Base-by-base conservation (phyloP, 1,140 invertebrate genomes). In the Nasonia longicornis region DNA sequence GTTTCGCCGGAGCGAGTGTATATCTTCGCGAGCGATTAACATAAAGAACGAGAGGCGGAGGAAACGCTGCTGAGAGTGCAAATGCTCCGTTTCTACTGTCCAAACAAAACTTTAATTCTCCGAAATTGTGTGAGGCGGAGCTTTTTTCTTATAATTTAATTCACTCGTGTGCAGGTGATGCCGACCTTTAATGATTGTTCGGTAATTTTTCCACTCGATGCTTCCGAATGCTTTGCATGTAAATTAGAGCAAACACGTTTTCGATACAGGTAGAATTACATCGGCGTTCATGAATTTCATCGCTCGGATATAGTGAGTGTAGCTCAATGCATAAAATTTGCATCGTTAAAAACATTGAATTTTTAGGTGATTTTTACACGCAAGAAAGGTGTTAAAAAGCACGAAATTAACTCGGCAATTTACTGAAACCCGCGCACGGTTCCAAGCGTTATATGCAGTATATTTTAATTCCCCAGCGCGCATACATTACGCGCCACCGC, bases 281-380 rank as follows among this genome's bases (percentile, higher is more conserved):
- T 6, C 69, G 64, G 26, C 70, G 7, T 74, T 73, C 76, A 74
- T 82, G 80, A 82, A 82, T 82, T 78, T 82, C 76, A 74, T 73
- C 73, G 75, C 31, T 35, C 31, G 4, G 31, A 26, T 26, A 26
- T 26, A 26, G 1, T 26, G 26, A 35, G 31, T 3, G 3, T 74
- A 74, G 66, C 29, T 77, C 63, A 67, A 82, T 82, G 80, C 80
- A 82, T 82, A 82, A 82, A 82, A 82, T 82, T 82, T 78, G 63
- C 80, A 82, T 82, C 35, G 45, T 76, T 74, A 82, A 82, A 73
- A 69, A 48, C 38, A 16, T 52, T 2, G 76, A 78, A 52, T 82
- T 78, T 75, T 74, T 42, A 73, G 52, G 42, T 52, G 70, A 72
- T 73, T 52, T 74, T 78, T 31, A 76, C 70, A 69, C 75, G 80